These are phyloP conservation scores for Acanthoscelides obtectus DNA, from an alignment of 2,888 invertebrate species.

Conservation along the genomic window DNA sequence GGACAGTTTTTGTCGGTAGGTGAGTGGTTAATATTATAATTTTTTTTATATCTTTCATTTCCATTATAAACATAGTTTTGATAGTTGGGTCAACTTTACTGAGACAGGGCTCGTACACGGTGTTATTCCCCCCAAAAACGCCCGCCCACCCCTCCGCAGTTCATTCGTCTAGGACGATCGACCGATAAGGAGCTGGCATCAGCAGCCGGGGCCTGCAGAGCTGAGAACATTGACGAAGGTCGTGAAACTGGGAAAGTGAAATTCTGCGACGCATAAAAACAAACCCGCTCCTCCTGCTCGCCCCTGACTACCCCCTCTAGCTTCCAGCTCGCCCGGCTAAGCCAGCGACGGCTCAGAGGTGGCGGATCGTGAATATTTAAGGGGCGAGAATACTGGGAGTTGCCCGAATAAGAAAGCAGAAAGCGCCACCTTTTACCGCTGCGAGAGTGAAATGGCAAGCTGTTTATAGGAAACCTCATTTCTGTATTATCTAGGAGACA, in stretches of 20 bases:
- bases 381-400: background rate
- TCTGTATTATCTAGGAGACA: no score
- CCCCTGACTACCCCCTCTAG: background rate
- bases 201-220: background rate
- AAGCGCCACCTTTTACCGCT: no score
- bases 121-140: background rate
- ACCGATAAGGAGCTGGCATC: background rate
- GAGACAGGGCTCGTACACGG: no score
- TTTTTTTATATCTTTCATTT: no score
- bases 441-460: no score
- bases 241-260: constrained; percentile 47
- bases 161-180: background rate
- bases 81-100: no score
- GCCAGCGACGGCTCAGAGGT: background rate
- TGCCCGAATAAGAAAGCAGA: background rate
- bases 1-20: no score
- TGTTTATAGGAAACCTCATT: no score
- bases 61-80: no score
- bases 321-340: background rate
- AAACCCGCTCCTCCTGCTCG: constrained; percentile 30
- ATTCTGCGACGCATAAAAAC: constrained; percentile 42
- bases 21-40: no score
- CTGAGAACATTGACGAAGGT: constrained; percentile 34
- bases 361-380: background rate
- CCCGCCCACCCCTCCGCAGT: background rate